Conservation (phyloP, 1,140 invertebrate genomes). For the Heliconius nattereri region DNA sequence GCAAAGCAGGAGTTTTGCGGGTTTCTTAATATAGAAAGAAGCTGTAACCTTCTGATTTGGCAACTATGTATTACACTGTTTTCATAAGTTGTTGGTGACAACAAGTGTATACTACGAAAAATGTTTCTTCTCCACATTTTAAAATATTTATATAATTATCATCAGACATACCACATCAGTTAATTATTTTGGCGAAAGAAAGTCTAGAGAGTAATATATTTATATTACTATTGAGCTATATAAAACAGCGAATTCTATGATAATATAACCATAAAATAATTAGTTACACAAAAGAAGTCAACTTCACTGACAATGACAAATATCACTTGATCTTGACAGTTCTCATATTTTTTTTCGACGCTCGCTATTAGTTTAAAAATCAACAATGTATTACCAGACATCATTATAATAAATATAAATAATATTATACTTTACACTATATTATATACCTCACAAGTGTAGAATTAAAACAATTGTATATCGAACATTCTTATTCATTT, state of each 20-base stretch:
- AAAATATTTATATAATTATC: not conserved
- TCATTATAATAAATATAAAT: too few relatives aligned
- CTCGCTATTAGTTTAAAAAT: too few relatives aligned
- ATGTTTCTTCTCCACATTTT: slow-evolving; percentile 25
- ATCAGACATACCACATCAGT: not conserved
- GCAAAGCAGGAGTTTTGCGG: not conserved
- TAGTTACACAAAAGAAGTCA: too few relatives aligned
- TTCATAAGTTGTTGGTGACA: slow-evolving; percentile 4
- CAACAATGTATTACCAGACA: too few relatives aligned
- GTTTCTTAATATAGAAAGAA: not conserved
- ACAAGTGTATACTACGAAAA: not conserved
- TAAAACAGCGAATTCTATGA: not conserved
- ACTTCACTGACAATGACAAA: too few relatives aligned
- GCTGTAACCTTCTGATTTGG: not conserved
- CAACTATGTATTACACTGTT: not conserved
- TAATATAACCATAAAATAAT: not conserved
- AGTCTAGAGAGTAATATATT: not conserved
- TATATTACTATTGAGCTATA: not conserved
- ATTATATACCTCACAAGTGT: too few relatives aligned
- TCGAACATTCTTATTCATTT: not conserved
- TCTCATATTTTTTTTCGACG: too few relatives aligned
- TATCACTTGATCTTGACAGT: too few relatives aligned
- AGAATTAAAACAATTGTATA: too few relatives aligned
- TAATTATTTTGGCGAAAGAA: not conserved
- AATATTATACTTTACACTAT: too few relatives aligned